Conservation (phyloP, 1,140 invertebrate species). For the Caenorhabditis remanei region DNA sequence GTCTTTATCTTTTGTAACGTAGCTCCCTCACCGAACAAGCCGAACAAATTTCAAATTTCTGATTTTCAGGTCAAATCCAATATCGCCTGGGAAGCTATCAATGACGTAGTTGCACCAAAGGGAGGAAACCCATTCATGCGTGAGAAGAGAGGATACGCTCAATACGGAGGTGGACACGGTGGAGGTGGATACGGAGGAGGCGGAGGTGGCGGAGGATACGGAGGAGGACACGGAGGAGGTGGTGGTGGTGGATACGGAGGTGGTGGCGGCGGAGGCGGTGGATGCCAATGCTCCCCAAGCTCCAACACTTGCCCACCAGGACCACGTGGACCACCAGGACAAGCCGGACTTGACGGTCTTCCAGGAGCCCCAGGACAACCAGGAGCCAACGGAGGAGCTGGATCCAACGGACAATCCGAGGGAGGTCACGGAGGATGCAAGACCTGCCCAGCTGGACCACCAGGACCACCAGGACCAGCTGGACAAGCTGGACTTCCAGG, state of each 20-base stretch:
- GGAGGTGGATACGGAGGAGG: conserved; percentile 12
- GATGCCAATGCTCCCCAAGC: conserved; percentile 49
- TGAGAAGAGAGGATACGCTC: conserved; percentile 51
- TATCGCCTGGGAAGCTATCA: conserved; percentile 34
- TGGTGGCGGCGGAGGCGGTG: conserved; percentile 3
- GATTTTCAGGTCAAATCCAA: conserved; percentile 26
- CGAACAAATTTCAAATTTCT: too few species aligned
- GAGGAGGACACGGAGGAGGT: background rate
- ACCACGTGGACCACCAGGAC: conserved; percentile 53
- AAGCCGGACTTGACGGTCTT: conserved; percentile 39
- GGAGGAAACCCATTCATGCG: conserved; percentile 10
- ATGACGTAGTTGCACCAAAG: conserved; percentile 34
- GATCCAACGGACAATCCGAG: conserved; percentile 22
- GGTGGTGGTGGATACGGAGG: conserved; percentile 32
- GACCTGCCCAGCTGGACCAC: conserved; percentile 64
- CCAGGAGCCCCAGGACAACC: conserved; percentile 50
- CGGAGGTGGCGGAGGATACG: background rate
- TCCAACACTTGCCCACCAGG: conserved; percentile 55
- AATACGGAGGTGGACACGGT: conserved; percentile 43
- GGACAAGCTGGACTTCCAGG: conserved; percentile 60
- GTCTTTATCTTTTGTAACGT: too few species aligned
- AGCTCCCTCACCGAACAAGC: too few species aligned
- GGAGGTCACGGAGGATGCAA: conserved; percentile 55
- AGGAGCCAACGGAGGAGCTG: conserved; percentile 39
- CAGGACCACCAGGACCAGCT: conserved; percentile 64